A percentile compares a stretch with the other conserved stretches of the same genome.
These are phyloP conservation scores for Enteromius unitaeniatus DNA, from an alignment of 2,797 vertebrate genomes.

Conservation along the genomic window DNA sequence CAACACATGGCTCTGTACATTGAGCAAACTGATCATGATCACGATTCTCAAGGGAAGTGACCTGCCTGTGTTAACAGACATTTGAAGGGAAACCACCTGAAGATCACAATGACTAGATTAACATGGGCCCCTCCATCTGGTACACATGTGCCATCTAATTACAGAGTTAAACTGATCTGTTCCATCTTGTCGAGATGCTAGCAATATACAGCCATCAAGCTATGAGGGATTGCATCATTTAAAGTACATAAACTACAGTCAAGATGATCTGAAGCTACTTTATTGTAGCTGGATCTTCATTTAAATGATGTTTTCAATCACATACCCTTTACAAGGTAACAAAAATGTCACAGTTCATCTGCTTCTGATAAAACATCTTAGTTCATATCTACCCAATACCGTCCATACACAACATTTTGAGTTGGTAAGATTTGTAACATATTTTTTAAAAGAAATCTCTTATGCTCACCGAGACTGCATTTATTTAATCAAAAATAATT, in stretches of 20 bases:
- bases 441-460: neutral
- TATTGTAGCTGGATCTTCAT: neutral
- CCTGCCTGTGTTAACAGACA: slow-evolving; percentile 32
- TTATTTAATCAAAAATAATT: too few relatives aligned
- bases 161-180: slow-evolving; percentile 1
- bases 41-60: slow-evolving; percentile 22
- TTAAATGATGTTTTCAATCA: neutral
- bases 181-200: neutral
- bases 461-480: too few relatives aligned
- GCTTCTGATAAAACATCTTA: neutral
- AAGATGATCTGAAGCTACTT: neutral
- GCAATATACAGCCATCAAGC: neutral
- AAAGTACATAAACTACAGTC: neutral
- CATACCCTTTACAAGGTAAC: neutral
- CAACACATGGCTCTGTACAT: slow-evolving; percentile 40
- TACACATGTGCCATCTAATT: slow-evolving; percentile 2
- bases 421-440: too few relatives aligned
- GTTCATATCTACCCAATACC: neutral
- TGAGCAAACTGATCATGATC: slow-evolving; percentile 22
- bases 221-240: neutral
- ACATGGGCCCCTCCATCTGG: slow-evolving; percentile 29
- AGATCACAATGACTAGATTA: slow-evolving; percentile 33
- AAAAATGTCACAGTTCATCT: neutral
- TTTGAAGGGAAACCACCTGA: slow-evolving; percentile 29
- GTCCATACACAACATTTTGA: neutral